phyloP scores from a whole-genome alignment of 2,888 invertebrate species.

The Metalampra italica region DNA sequence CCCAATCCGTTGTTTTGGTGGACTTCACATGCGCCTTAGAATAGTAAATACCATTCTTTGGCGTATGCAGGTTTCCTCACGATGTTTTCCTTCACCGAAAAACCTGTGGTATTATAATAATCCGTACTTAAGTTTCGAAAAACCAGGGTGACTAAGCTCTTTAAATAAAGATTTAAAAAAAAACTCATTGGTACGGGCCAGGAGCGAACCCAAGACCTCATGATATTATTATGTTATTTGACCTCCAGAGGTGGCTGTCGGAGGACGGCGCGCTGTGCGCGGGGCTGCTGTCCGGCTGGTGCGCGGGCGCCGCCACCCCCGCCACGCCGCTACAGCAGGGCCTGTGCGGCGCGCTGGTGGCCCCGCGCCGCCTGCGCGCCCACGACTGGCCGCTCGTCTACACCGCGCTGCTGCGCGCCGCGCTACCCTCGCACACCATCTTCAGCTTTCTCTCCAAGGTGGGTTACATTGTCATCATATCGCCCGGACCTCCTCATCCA shows the following conservation, averaged over 20 bases:
- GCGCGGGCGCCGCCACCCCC: constrained; percentile 14
- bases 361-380: constrained; percentile 30
- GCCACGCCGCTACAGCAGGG: constrained; percentile 29
- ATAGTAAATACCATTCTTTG: no score
- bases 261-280: constrained; percentile 29
- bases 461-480: not conserved
- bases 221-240: no score
- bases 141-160: no score
- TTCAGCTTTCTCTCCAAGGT: constrained; percentile 66
- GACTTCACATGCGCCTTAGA: no score
- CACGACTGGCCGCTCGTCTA: constrained; percentile 38
- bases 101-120: no score
- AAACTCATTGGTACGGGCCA: no score
- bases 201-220: no score
- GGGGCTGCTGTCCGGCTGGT: constrained; percentile 31
- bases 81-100: no score
- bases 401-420: constrained; percentile 31
- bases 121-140: no score
- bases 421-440: constrained; percentile 36
- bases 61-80: no score
- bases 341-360: constrained; percentile 41
- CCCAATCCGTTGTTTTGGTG: no score
- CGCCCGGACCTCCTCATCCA: not conserved
- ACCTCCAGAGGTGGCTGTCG: constrained; percentile 45
- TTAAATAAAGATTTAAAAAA: no score